These are phyloP conservation scores for Troglohyphantes excavatus DNA, from an alignment of 2,888 invertebrate genomes.

Conservation along the genomic window DNA sequence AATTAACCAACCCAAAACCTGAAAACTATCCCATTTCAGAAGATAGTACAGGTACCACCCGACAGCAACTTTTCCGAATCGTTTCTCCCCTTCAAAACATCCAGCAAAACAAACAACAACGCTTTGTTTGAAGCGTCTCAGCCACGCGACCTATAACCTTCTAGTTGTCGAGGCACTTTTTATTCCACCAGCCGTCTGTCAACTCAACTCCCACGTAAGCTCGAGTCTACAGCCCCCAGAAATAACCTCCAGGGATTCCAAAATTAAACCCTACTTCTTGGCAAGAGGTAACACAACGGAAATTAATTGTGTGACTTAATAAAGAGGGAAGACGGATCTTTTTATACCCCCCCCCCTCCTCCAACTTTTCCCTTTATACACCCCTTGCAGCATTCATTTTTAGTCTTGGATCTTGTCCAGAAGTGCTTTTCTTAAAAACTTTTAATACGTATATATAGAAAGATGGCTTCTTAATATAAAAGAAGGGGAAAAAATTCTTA, in stretches of 20 bases:
- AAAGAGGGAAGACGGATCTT: slow-evolving; percentile 18
- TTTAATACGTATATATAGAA: slow-evolving; percentile 5
- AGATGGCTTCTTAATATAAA: slow-evolving; percentile 3
- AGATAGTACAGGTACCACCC: too few relatives aligned
- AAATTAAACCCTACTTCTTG: slow-evolving; percentile 58
- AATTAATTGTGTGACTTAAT: slow-evolving; percentile 76
- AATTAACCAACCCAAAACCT: too few relatives aligned
- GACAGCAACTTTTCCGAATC: too few relatives aligned
- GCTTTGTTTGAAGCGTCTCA: neutral
- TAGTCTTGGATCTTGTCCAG: slow-evolving; percentile 18
- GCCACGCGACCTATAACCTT: neutral
- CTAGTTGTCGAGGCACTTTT: neutral
- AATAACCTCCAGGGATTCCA: slow-evolving; percentile 42
- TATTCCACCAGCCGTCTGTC: neutral
- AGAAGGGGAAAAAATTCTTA: neutral
- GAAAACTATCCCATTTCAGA: too few relatives aligned
- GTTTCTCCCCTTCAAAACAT: too few relatives aligned
- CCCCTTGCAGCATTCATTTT: slow-evolving; percentile 5
- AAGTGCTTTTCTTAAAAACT: slow-evolving; percentile 3
- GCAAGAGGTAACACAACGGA: slow-evolving; percentile 15
- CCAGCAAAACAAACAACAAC: too few relatives aligned
- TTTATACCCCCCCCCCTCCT: neutral
- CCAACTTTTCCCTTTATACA: neutral
- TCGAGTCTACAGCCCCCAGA: neutral
- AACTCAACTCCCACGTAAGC: slow-evolving; percentile 36